A percentile compares a stretch with the other conserved stretches of the same genome.
phyloP scores from a whole-genome alignment of 2,888 invertebrate species.

The Pilophorus perplexus region DNA sequence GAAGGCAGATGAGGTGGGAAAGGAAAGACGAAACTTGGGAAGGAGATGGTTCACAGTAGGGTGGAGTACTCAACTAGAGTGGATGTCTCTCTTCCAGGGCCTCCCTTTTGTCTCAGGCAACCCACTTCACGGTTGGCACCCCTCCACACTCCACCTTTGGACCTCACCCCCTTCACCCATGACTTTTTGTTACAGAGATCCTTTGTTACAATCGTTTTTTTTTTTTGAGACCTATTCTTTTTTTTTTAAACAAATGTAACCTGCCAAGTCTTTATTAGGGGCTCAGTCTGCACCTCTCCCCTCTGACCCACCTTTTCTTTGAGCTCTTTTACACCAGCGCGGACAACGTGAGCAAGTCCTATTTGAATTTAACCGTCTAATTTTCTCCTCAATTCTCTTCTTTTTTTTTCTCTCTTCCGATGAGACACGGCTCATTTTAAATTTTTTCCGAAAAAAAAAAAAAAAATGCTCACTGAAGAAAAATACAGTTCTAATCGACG shows the following conservation, averaged over 20 bases:
- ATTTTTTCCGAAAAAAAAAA: too few species aligned
- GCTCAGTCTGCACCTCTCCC: too few species aligned
- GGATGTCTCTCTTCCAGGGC: conserved; percentile 28
- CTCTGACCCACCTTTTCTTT: conserved; percentile 4
- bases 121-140: neutral
- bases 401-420: too few species aligned
- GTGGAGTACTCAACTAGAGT: conserved; percentile 19
- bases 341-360: too few species aligned
- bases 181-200: conserved; percentile 20
- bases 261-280: conserved; percentile 31
- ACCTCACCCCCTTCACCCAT: neutral
- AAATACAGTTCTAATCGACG: too few species aligned
- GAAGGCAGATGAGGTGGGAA: conserved; percentile 10
- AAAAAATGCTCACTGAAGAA: too few species aligned
- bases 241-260: conserved; percentile 18
- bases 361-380: too few species aligned
- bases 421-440: too few species aligned
- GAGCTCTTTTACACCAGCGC: neutral
- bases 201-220: conserved; percentile 18
- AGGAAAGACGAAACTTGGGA: neutral
- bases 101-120: conserved; percentile 31
- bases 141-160: neutral
- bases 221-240: conserved; percentile 1
- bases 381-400: too few species aligned
- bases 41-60: neutral